Base-by-base conservation (phyloP, 37 sponge, comb jelly and placozoan genomes). In the Crambe crambe region DNA sequence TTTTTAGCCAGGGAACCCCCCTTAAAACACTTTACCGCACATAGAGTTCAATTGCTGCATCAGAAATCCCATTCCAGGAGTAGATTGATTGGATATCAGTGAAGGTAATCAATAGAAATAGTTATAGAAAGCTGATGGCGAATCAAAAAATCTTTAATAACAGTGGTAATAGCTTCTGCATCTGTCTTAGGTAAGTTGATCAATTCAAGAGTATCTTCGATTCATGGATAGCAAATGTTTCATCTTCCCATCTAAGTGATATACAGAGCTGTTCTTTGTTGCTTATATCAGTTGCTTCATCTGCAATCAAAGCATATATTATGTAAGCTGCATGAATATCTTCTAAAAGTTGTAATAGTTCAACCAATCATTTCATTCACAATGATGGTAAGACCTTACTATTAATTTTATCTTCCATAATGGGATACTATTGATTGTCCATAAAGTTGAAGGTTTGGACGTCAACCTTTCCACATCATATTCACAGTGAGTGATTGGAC, bases 161-260 rank as follows among this genome's bases (percentile, higher is more conserved):
- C 40, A 57, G 32, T 32, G 30, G 84, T 59, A 65, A 83, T 25
- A 27, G 84, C 72, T n/a, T 39, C 30, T 31, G 76, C 42, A 71
- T 88, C 93, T 72, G 93, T 92, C 43, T 81, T 67, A 10, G 69
- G 74, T 44, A 92, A 85, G 34, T 92, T 38, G 5, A 78, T 58
- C 29, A 92, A 54, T n/a, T 31, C 82, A 44, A 88, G 41, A 8
- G 64, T 60, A 80, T 74, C 81, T n/a, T n/a, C n/a, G n/a, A n/a
- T 54, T 87, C 81, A 77, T 86, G 58, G 34, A 88, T 85, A 25
- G 30, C 40, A n/a, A n/a, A 85, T 22, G 44, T 66, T 26, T 57
- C 63, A 62, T 76, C 83, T 27, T 75, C 86, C 89, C 83, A 89
- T 59, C 89, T 34, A 41, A 92, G 75, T 17, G 73, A 61, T n/a